Base-by-base conservation (phyloP, 1,140 invertebrate genomes). In the Lysiphlebus fabarum region DNA sequence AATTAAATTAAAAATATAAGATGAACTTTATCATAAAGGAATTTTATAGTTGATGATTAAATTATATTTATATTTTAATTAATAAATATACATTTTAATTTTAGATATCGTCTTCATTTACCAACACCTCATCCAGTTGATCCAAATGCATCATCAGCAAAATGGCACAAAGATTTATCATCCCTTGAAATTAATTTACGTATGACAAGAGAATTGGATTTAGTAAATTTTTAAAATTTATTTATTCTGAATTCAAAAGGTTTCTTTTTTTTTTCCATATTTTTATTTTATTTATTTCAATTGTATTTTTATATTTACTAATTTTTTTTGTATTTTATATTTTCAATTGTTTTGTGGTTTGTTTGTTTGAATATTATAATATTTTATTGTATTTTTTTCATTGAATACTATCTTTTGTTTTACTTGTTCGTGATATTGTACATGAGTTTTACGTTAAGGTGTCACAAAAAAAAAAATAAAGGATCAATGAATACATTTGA, bases 51-150 rank as follows among this genome's bases (percentile, higher is more conserved):
- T 1, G 1, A 3, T 17, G 3, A 17, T 1, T 17, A 1, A 17
- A 17, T 3, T 17, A 17, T 17, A 17, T 17, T 17, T 17, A 17
- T 17, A 17, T 17, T 17, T 17, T 17, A 17, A 17, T 17, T 1
- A 17, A 17, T 17, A 17, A 17, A 17, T n/a, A 17, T 17, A n/a
- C 34, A 9, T 2, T 41, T 41, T 10, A 67, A 58, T 62, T 61
- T 36, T 33, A 79, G 77, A 63, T 89, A 89, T 78, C 83, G 86
- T 54, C 76, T 95, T 5, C 85, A 85, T 59, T 72, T 95, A 12
- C 84, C 88, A 2, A 79, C 93, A 11, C 90, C 90, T 0, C 90
- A 94, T 72, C 81, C 84, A 1, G 86, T 93, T 3, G 84, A 94
- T 71, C 88, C 90, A 7, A 87, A 93, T 66, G 78, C 76, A 17